Evolutionary conservation across 1,140 invertebrate species (phyloP), one percentile per base, ranked within the genome.

Genomic region (Cotesia glomerata): DNA sequence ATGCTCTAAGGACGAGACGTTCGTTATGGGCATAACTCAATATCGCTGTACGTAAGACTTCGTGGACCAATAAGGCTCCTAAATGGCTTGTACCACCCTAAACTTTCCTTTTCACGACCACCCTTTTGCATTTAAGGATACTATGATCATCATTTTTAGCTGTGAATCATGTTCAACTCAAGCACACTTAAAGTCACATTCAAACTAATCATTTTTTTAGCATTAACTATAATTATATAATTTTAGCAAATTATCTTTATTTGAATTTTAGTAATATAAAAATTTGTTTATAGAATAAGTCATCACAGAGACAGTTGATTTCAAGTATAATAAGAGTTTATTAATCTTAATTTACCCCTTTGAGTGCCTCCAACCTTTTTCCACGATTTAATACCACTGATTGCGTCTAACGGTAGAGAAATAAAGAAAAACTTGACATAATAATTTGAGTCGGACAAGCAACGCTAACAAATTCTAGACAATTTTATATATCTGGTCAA

Each of bases 21-120:
- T 80, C 68, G 78, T 81, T 81, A 82, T 81, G 79, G 78, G 78
- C 81, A 79, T 82, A 84, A 84, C 79, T 82, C 81, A 81, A 84
- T 84, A 82, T 79, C 73, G 78, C 78, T 75, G 75, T 45, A 45
- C 39, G 75, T 84, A 81, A 84, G 82, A 84, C 82, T 75, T 62
- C 54, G 45, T 49, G 26, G 54, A 56, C 65, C 71, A n/a, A 72
- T 58, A 51, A 51, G 49, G 34, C 35, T 52, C 14, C 36, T 63
- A 75, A 77, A 77, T 74, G 75, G 79, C 49, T 67, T 71, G 72
- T 61, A 73, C 71, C 49, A 72, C 71, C 76, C 78, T 72, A 72
- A 75, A 75, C 66, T 72, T 74, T 58, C 62, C 73, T 65, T 65
- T 74, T 63, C 18, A 67, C 72, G 68, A 39, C 69, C 61, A 68